Base-by-base conservation (phyloP, 2,888 invertebrate species). In the Calliopum simillimum region DNA sequence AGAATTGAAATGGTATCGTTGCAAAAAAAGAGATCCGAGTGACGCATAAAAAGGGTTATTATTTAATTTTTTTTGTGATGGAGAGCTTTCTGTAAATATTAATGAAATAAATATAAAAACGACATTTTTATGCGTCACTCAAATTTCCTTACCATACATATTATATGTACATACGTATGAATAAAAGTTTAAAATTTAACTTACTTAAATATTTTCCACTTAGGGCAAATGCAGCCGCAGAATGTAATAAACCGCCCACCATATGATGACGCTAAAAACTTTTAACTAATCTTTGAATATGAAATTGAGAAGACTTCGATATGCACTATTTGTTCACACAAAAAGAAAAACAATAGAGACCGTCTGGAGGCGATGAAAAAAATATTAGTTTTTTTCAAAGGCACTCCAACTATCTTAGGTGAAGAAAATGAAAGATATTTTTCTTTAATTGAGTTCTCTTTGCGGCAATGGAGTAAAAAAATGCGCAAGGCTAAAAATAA, bases 191-290 rank as follows among this genome's bases (percentile, higher is more conserved):
- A 6, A 33, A 62, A 13, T 16, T 23, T 14, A 63, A 77, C 77
- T 78, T 76, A 78, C 77, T 74, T 72, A 61, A 58, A 74, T 53
- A 80, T 76, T 81, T 76, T 80, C 80, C 78, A 79, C 79, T 76
- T 80, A 77, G 78, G 80, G 81, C 82, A 79, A 80, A 77, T 76
- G 79, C 76, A 80, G 82, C 82, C 82, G 78, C 81, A 79, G 79
- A 81, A 78, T 77, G 77, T 77, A 77, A 77, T 77, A 82, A 80
- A 80, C 78, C 80, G 81, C 83, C 81, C 83, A 83, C 82, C 83
- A 83, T 83, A 83, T 81, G 83, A 83, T 77, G 79, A 76, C 76
- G 79, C 76, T 79, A 46, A 46, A 59, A 51, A 25, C 47, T 59
- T 41, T 51, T n/a, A 49, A 59, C 59, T 47, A 49, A 16, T 67